phyloP scores from a whole-genome alignment of 2,113 vertebrate species.

The Eurystomus gularis region DNA sequence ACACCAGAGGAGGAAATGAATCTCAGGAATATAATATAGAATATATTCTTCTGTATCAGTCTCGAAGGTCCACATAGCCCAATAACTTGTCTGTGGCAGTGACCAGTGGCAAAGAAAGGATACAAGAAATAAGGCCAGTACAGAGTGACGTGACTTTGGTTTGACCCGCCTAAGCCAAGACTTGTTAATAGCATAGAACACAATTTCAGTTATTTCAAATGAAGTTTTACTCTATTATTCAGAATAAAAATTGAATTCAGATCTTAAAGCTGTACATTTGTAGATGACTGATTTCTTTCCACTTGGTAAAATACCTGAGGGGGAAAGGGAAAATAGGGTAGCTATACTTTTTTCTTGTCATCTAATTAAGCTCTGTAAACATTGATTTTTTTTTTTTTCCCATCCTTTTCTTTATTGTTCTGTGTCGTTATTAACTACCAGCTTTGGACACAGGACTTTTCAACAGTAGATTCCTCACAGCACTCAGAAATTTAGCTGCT shows the following conservation, averaged over 20 bases:
- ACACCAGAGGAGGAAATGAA: background rate
- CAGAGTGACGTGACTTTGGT: background rate
- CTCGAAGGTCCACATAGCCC: background rate
- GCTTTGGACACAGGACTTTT: constrained; percentile 38
- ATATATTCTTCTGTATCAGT: background rate
- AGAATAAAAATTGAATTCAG: background rate
- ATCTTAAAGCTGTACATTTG: background rate
- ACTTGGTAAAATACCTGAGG: background rate
- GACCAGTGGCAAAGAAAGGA: background rate
- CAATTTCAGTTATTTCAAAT: background rate
- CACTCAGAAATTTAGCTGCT: background rate
- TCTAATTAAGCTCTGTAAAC: constrained; percentile 66
- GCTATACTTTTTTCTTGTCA: constrained; percentile 63
- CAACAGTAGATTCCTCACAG: constrained; percentile 55
- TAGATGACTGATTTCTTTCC: constrained; percentile 4
- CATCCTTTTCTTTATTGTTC: constrained; percentile 59
- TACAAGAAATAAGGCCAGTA: background rate
- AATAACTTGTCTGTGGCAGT: background rate
- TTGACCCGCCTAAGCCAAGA: background rate
- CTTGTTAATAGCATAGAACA: background rate
- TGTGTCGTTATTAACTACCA: constrained; percentile 43
- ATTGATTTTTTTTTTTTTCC: background rate
- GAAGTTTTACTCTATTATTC: background rate
- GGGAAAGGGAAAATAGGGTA: background rate
- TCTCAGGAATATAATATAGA: background rate